phyloP scores from a whole-genome alignment of 2,888 invertebrate species.

The Phragmatobia fuliginosa region DNA sequence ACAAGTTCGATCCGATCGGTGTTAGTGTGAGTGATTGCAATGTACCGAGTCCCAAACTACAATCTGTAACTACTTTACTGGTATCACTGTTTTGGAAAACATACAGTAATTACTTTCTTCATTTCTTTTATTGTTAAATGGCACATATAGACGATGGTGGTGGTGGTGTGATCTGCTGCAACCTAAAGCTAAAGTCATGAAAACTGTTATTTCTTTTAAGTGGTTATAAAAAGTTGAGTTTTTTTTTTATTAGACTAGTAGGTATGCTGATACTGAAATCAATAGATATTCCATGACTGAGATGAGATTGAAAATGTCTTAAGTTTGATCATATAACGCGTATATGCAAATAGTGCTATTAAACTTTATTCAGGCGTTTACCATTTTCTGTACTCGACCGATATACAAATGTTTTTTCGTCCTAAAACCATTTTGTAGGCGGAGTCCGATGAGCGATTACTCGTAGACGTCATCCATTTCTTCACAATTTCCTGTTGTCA shows the following conservation, averaged over 20 bases:
- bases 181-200: neutral
- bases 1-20: neutral
- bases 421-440: conserved; percentile 27
- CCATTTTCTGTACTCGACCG: neutral
- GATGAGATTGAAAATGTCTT: neutral
- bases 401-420: conserved; percentile 20
- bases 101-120: neutral
- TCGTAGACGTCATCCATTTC: conserved; percentile 29
- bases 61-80: neutral
- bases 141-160: neutral
- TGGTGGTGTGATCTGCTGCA: no score
- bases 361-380: conserved; percentile 35
- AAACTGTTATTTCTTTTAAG: neutral
- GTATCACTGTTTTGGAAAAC: neutral
- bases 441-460: conserved; percentile 37
- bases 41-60: neutral
- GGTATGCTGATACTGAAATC: neutral
- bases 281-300: neutral
- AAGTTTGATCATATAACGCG: neutral
- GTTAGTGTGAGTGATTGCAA: neutral
- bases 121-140: no score
- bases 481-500: conserved; percentile 43
- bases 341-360: conserved; percentile 27
- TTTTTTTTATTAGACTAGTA: neutral
- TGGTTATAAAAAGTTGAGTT: neutral